A percentile compares a stretch with the other conserved stretches of the same genome.
phyloP scores from a whole-genome alignment of 2,113 vertebrate species.

The Myotis lucifugus region DNA sequence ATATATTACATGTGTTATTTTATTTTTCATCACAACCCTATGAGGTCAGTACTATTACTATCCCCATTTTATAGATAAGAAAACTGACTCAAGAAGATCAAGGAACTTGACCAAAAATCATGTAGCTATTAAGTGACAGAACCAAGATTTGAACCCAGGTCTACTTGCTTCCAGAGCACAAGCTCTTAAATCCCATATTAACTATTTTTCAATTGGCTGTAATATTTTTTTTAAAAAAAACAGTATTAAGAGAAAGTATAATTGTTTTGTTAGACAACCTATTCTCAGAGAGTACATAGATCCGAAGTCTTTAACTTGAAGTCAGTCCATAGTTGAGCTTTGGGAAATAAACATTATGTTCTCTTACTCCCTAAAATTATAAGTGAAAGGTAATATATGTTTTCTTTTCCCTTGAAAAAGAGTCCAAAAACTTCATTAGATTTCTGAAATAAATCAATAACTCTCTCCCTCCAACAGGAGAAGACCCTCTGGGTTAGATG shows the following conservation, averaged over 20 bases:
- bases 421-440: not conserved
- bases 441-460: conserved; percentile 36
- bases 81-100: conserved; percentile 31
- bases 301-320: conserved; percentile 5
- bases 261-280: not conserved
- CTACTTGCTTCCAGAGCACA: not conserved
- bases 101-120: not conserved
- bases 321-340: not conserved
- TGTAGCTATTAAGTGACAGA: not conserved
- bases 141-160: not conserved
- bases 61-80: not conserved
- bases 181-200: not conserved
- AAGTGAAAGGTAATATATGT: not conserved
- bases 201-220: not conserved
- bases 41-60: not conserved
- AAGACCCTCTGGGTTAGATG: conserved; percentile 18
- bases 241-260: not conserved
- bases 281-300: not conserved
- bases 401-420: conserved; percentile 33
- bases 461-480: not conserved
- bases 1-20: conserved; percentile 26
- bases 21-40: conserved; percentile 17
- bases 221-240: not conserved
- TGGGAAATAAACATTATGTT: not conserved
- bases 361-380: not conserved